Base-by-base conservation (phyloP, 1,140 invertebrate genomes). In the Achatina immaculata region DNA sequence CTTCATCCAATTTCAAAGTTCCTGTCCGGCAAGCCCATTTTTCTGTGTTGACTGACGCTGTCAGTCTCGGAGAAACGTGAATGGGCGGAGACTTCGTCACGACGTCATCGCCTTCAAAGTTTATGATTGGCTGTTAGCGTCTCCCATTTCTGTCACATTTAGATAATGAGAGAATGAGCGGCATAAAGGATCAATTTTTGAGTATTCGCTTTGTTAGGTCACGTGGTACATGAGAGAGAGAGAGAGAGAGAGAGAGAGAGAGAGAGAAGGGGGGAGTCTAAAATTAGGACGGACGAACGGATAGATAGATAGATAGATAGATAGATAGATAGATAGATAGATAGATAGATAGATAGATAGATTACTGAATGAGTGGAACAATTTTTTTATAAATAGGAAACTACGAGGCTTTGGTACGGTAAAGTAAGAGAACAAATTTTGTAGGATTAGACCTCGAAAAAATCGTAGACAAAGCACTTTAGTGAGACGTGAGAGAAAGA, bases 301-400 rank as follows among this genome's bases (percentile, higher is more conserved):
- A 73, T 36, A 73, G 71, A 73, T 36, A 73, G 38, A 73, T 36
- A 73, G 71, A 73, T 36, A 73, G 71, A 73, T 9, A 68, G 66
- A 68, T 19, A 68, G 66, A 68, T 19, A 68, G 66, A 68, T 19
- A 68, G 66, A 68, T 19, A 68, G 66, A 68, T 19, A 68, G 43
- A 45, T 36, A 42, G 43, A 73, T 19, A 73, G 38, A 42, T 36
- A 73, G 43, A 73, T 19, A 73, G 43, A 73, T n/a, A 42, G 34
- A 43, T 7, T 9, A n/a, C n/a, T n/a, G n/a, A n/a, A n/a, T n/a
- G n/a, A n/a, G n/a, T n/a, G n/a, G n/a, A n/a, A n/a, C n/a, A n/a
- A n/a, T n/a, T n/a, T n/a, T n/a, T n/a, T n/a, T n/a, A n/a, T n/a
- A n/a, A n/a, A n/a, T n/a, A n/a, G n/a, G n/a, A n/a, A n/a, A n/a